These are phyloP conservation scores for Pomatorhinus ruficollis DNA, from an alignment of 2,113 vertebrate species.

Conservation along the genomic window DNA sequence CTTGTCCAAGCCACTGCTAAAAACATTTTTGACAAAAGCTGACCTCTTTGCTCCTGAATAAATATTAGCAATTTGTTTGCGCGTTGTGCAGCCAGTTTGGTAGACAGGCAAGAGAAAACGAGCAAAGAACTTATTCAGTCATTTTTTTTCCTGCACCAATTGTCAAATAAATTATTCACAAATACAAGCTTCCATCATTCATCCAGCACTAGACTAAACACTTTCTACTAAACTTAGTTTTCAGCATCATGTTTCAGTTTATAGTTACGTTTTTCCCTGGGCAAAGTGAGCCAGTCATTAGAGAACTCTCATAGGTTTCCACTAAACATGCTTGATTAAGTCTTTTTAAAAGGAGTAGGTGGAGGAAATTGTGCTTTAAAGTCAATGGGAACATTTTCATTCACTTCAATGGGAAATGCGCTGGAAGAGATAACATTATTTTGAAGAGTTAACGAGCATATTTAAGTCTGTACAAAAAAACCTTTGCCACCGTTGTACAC, in stretches of 20 bases:
- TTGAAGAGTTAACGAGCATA: not conserved
- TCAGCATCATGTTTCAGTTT: constrained; percentile 69
- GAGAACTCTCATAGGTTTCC: constrained; percentile 45
- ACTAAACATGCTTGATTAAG: constrained; percentile 57
- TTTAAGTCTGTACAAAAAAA: not conserved
- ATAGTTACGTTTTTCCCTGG: constrained; percentile 66
- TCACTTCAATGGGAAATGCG: not conserved
- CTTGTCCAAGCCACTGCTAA: constrained; percentile 16
- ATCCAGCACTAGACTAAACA: constrained; percentile 79
- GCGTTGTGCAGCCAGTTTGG: constrained; percentile 27
- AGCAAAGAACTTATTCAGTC: constrained; percentile 4
- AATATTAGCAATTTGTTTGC: constrained; percentile 53
- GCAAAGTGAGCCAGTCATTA: constrained; percentile 42
- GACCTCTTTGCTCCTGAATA: constrained; percentile 41
- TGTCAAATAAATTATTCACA: constrained; percentile 71
- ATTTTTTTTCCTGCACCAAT: constrained; percentile 5
- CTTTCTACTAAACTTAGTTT: constrained; percentile 67
- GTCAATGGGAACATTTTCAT: constrained; percentile 28
- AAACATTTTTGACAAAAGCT: constrained; percentile 36
- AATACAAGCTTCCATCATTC: constrained; percentile 67
- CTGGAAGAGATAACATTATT: constrained; percentile 18
- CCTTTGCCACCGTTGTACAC: not conserved
- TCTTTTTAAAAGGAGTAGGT: constrained; percentile 14
- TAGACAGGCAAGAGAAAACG: constrained; percentile 33
- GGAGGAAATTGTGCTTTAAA: constrained; percentile 16